These are phyloP conservation scores for Boloria euphrosyne DNA, from an alignment of 2,888 invertebrate species.

Conservation along the genomic window DNA sequence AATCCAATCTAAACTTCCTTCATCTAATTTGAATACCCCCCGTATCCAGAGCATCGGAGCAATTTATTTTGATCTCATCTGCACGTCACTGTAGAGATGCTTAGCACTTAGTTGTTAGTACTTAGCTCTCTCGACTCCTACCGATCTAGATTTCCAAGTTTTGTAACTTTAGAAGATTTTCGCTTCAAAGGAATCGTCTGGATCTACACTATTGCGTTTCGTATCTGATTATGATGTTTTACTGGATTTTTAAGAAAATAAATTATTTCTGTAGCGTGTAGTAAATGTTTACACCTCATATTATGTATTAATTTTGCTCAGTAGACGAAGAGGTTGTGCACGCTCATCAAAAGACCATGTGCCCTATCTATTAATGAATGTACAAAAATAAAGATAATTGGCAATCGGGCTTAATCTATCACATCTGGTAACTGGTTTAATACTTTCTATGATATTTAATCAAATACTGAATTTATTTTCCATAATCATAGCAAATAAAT, in stretches of 20 bases:
- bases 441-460: no score
- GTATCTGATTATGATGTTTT: constrained; percentile 5
- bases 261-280: background rate
- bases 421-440: no score
- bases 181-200: constrained; percentile 15
- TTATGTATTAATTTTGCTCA: no score
- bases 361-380: no score
- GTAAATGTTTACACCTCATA: background rate
- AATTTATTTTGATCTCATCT: constrained; percentile 54
- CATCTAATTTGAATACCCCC: constrained; percentile 77
- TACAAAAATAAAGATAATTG: no score
- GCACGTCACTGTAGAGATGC: constrained; percentile 37
- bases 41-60: constrained; percentile 46
- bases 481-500: no score
- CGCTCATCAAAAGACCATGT: no score
- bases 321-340: no score
- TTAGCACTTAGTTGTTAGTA: constrained; percentile 20
- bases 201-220: constrained; percentile 9
- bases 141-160: constrained; percentile 1
- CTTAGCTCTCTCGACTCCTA: constrained; percentile 23
- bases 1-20: constrained; percentile 79
- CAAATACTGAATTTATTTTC: no score
- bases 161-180: constrained; percentile 1
- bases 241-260: constrained; percentile 6
- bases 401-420: no score